These are phyloP conservation scores for Hydrozoanthus gracilis DNA, from an alignment of 92 coral and sea anemone genomes.

Conservation along the genomic window DNA sequence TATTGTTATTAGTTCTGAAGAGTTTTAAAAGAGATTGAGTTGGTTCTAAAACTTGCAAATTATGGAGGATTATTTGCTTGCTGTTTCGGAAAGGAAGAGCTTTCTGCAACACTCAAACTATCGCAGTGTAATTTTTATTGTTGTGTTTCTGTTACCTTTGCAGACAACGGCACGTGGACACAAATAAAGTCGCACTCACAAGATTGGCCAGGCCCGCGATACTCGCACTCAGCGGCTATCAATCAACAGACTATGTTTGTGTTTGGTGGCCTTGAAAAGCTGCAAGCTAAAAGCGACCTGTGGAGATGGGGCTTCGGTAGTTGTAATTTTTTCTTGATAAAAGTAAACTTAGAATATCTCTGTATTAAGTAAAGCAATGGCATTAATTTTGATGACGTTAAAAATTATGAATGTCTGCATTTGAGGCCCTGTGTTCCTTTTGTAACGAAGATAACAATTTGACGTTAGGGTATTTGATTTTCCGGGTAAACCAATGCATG, in stretches of 20 bases:
- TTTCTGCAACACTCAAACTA: too few relatives aligned
- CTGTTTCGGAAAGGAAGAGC: neutral
- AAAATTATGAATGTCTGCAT: too few relatives aligned
- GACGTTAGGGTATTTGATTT: too few relatives aligned
- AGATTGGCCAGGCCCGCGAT: constrained; percentile 89
- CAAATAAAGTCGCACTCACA: constrained; percentile 64
- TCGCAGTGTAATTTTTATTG: neutral
- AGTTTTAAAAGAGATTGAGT: too few relatives aligned
- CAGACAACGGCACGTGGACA: constrained; percentile 75
- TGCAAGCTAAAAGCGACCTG: constrained; percentile 81
- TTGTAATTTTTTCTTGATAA: neutral
- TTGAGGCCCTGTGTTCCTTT: too few relatives aligned
- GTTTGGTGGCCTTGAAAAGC: constrained; percentile 89
- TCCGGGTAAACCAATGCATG: too few relatives aligned
- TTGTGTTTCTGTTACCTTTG: constrained; percentile 12
- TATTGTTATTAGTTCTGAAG: too few relatives aligned
- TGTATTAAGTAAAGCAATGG: too few relatives aligned
- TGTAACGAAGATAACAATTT: too few relatives aligned
- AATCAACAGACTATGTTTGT: constrained; percentile 85
- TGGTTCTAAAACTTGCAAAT: neutral
- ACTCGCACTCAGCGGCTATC: constrained; percentile 93
- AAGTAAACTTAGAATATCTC: neutral
- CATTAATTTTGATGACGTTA: too few relatives aligned
- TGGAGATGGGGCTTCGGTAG: constrained; percentile 98
- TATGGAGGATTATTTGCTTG: neutral